These are phyloP conservation scores for Talpa occidentalis DNA, from an alignment of 2,113 vertebrate species.

Conservation along the genomic window DNA sequence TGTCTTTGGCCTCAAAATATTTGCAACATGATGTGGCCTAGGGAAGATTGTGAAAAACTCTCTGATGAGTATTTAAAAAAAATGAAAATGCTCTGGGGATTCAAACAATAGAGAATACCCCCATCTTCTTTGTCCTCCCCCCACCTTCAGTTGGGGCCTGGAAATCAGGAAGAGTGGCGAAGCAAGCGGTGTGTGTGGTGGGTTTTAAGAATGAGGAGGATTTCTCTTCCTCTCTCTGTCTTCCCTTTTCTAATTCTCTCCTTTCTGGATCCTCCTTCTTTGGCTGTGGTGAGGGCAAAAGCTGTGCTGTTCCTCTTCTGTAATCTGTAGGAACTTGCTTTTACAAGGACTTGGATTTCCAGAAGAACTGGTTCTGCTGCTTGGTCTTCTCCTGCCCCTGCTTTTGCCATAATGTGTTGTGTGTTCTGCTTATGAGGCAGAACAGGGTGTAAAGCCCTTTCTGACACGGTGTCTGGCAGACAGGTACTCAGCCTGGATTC, in stretches of 20 bases:
- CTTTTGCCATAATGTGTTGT: no score
- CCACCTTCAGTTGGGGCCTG: no score
- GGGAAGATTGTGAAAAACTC: background rate
- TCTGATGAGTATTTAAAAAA: background rate
- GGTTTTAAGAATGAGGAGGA: background rate
- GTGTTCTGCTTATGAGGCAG: background rate
- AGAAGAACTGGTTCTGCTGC: conserved; percentile 4
- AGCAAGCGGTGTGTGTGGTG: background rate
- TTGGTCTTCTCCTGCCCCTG: background rate
- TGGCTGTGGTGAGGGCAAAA: background rate
- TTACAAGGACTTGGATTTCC: background rate
- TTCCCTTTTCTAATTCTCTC: background rate
- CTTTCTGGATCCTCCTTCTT: background rate
- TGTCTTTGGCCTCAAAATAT: background rate
- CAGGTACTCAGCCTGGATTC: fast-evolving
- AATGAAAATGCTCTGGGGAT: background rate
- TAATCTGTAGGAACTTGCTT: background rate
- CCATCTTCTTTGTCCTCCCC: fast-evolving
- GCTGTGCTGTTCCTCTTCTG: conserved; percentile 6
- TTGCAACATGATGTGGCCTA: background rate
- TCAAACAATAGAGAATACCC: background rate
- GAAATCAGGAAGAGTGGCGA: background rate
- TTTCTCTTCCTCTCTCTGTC: conserved; percentile 23
- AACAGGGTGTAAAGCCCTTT: fast-evolving
- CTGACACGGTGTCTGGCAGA: background rate